These are phyloP conservation scores for Agriopis leucophaearia DNA, from an alignment of 2,888 invertebrate species.

Conservation along the genomic window DNA sequence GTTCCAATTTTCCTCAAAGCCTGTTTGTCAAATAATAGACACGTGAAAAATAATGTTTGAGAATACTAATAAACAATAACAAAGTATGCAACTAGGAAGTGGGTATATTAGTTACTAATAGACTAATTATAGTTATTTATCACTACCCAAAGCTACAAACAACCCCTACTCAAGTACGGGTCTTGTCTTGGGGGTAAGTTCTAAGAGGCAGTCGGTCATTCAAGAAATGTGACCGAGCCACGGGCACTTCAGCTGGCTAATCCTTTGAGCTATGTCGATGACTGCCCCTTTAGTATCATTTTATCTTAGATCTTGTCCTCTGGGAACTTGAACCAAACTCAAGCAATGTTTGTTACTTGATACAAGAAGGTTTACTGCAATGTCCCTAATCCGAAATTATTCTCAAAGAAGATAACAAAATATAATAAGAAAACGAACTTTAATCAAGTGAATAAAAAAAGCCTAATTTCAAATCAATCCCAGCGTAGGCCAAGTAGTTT, in stretches of 20 bases:
- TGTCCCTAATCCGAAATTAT: background rate
- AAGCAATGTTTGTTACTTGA: background rate
- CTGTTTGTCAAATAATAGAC: no score
- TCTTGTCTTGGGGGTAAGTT: background rate
- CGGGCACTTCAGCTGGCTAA: slow-evolving; percentile 32
- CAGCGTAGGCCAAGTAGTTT: no score
- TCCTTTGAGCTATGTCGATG: slow-evolving; percentile 33
- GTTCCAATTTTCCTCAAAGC: no score
- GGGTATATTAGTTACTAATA: background rate
- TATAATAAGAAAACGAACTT: no score
- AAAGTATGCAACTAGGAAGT: no score
- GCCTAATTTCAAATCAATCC: no score
- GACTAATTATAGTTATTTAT: background rate
- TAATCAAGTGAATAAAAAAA: no score
- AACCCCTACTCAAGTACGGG: slow-evolving; percentile 14
- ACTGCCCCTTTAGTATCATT: slow-evolving; percentile 19
- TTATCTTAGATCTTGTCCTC: slow-evolving; percentile 21
- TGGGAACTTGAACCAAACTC: slow-evolving; percentile 9
- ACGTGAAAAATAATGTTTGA: no score
- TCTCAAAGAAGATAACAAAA: no score
- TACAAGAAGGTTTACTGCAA: background rate
- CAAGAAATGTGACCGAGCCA: slow-evolving; percentile 31
- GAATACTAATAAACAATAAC: no score
- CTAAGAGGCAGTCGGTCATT: slow-evolving; percentile 21
- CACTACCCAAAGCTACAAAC: background rate